phyloP scores from a whole-genome alignment of 2,888 invertebrate genomes.

The Apamea epomidion region DNA sequence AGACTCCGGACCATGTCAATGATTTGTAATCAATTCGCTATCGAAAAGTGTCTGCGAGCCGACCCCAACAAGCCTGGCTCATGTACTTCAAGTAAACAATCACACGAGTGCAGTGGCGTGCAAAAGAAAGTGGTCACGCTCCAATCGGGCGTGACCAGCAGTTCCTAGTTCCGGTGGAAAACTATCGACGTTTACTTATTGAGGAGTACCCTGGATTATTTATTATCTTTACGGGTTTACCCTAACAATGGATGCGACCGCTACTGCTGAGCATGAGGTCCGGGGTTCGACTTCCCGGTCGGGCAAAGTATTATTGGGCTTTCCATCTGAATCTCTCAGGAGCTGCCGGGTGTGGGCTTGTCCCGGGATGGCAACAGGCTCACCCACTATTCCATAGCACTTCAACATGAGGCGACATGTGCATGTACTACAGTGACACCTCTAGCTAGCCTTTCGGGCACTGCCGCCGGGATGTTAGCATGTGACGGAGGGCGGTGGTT shows the following conservation, averaged over 20 bases:
- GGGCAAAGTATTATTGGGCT: too few species aligned
- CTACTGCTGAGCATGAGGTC: not conserved
- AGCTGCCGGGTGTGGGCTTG: too few species aligned
- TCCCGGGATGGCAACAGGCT: not conserved
- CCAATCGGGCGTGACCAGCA: slow-evolving; percentile 41
- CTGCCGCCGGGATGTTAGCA: too few species aligned
- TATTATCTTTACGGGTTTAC: not conserved
- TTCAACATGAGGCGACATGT: not conserved
- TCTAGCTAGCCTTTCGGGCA: too few species aligned
- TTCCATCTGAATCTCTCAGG: not conserved
- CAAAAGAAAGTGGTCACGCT: slow-evolving; percentile 56
- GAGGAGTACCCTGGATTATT: not conserved
- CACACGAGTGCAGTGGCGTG: slow-evolving; percentile 38
- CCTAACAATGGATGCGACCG: not conserved
- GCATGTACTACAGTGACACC: not conserved
- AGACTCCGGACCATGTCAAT: not conserved
- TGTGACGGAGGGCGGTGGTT: too few species aligned
- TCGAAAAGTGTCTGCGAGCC: not conserved
- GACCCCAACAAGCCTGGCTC: not conserved
- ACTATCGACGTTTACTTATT: slow-evolving; percentile 25
- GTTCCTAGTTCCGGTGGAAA: slow-evolving; percentile 52
- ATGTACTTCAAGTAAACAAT: slow-evolving; percentile 22
- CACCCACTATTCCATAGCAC: not conserved
- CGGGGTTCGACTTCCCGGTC: not conserved
- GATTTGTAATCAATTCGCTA: not conserved